Evolutionary conservation across 2,113 vertebrate species (phyloP).

Genomic region (Dolichallabes microphthalmus): DNA sequence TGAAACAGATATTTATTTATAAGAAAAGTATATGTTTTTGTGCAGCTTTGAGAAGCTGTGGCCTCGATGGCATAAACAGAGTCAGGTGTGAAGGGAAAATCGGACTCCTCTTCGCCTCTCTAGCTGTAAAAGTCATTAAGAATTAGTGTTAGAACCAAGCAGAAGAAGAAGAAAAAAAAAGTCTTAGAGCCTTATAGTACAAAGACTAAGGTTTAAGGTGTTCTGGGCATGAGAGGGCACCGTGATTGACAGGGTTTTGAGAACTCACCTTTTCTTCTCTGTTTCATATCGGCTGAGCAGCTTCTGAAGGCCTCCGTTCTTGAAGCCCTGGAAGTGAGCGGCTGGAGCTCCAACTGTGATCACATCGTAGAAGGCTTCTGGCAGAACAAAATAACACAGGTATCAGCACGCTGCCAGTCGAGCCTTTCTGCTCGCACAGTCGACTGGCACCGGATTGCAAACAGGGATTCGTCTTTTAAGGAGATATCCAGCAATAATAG

Average conservation of each 20-base stretch:
- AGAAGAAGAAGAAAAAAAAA: background rate
- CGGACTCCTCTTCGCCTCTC: background rate
- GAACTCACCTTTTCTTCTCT: conserved; percentile 91
- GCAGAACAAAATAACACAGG: conserved; percentile 36
- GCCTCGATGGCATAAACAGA: background rate
- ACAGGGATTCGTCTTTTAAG: background rate
- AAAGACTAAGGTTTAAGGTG: background rate
- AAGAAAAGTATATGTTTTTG: background rate
- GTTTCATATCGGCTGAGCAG: conserved; percentile 86
- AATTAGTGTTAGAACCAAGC: background rate
- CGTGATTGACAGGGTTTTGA: background rate
- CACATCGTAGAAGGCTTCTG: conserved; percentile 92
- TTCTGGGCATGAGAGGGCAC: background rate
- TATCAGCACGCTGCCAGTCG: background rate
- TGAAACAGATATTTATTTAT: background rate
- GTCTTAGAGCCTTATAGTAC: background rate
- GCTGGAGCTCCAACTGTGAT: conserved; percentile 94
- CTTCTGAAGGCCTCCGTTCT: conserved; percentile 91
- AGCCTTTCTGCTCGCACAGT: conserved; percentile 10
- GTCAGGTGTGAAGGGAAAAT: background rate
- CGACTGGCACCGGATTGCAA: background rate
- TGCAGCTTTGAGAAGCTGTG: background rate
- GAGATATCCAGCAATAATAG: background rate
- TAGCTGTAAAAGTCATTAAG: background rate
- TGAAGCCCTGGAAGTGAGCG: conserved; percentile 95